Conservation (phyloP, 2,888 invertebrate genomes). For the Drosophila yooni region DNA sequence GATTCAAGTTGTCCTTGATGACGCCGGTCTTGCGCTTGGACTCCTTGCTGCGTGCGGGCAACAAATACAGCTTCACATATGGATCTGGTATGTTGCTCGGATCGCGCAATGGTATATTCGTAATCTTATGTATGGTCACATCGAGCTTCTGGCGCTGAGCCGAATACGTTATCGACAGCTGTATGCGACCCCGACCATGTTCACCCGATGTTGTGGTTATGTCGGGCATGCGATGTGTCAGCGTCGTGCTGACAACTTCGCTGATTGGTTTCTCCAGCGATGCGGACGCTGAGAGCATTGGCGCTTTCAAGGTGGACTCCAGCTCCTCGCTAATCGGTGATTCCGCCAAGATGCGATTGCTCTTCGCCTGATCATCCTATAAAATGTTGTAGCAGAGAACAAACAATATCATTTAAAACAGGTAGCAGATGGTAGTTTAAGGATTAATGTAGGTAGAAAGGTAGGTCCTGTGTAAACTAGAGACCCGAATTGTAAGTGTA, state of each 20-base stretch:
- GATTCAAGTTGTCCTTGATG: slow-evolving; percentile 94
- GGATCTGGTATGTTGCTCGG: slow-evolving; percentile 94
- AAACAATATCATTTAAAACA: neutral
- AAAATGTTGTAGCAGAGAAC: neutral
- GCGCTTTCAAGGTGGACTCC: slow-evolving; percentile 55
- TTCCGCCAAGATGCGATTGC: slow-evolving; percentile 77
- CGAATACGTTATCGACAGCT: slow-evolving; percentile 94
- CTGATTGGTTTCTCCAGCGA: slow-evolving; percentile 73
- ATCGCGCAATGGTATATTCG: slow-evolving; percentile 93
- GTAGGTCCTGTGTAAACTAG: neutral
- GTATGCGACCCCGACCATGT: slow-evolving; percentile 91
- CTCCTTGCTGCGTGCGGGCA: slow-evolving; percentile 94
- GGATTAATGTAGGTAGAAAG: neutral
- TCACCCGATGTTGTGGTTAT: slow-evolving; percentile 89
- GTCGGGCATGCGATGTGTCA: slow-evolving; percentile 88
- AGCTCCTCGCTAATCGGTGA: slow-evolving; percentile 78
- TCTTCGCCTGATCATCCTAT: slow-evolving; percentile 64
- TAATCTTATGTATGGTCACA: slow-evolving; percentile 94
- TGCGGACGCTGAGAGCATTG: slow-evolving; percentile 71
- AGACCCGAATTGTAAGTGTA: neutral
- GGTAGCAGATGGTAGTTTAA: neutral
- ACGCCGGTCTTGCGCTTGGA: slow-evolving; percentile 94
- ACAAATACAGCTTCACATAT: slow-evolving; percentile 94
- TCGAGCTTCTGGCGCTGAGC: slow-evolving; percentile 92
- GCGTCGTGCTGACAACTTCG: slow-evolving; percentile 80